Conservation (phyloP, 2,888 invertebrate species). For the Argynnis bischoffii region DNA sequence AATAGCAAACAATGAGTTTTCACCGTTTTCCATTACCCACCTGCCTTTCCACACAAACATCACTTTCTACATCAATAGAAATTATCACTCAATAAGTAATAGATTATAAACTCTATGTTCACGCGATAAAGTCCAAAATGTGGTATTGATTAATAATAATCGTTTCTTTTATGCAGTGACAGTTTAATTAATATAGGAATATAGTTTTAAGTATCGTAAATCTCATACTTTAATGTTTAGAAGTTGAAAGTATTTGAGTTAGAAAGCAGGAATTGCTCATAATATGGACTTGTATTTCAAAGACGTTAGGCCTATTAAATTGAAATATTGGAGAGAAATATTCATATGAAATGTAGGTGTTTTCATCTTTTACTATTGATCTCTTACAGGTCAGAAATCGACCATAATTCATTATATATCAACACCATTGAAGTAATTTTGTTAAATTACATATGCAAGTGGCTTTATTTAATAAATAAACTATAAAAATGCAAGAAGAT, state of each 20-base stretch:
- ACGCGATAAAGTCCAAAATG: conserved; percentile 37
- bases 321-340: too few species aligned
- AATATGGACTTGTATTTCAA: not conserved
- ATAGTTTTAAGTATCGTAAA: not conserved
- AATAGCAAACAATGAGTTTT: conserved; percentile 54
- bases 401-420: too few species aligned
- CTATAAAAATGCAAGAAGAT: too few species aligned
- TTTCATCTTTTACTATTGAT: not conserved
- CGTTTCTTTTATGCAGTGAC: conserved; percentile 13
- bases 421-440: too few species aligned
- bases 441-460: too few species aligned
- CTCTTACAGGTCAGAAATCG: not conserved
- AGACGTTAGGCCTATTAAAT: too few species aligned
- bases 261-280: not conserved
- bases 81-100: conserved; percentile 41
- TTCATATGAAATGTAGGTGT: not conserved
- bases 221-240: not conserved
- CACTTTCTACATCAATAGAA: conserved; percentile 61
- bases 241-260: not conserved
- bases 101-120: conserved; percentile 37
- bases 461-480: too few species aligned
- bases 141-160: conserved; percentile 32
- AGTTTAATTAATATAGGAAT: conserved; percentile 7
- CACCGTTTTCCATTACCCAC: conserved; percentile 58
- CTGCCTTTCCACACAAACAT: conserved; percentile 68